Evolutionary conservation across 1,140 invertebrate species (phyloP).

Genomic region (Oryzaephilus surinamensis): DNA sequence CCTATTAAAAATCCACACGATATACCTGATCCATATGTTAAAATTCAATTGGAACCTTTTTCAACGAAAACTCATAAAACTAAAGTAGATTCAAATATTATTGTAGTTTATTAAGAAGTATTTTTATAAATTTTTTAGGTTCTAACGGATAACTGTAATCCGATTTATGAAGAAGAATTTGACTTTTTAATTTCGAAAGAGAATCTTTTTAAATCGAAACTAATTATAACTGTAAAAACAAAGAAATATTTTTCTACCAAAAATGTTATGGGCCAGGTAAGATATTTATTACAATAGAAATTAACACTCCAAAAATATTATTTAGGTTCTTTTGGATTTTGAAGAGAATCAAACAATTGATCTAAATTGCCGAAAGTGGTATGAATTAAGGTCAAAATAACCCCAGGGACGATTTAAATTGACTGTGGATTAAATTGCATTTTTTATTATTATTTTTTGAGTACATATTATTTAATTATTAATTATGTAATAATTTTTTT

Average conservation of each 20-base stretch:
- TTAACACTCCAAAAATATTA: too few species aligned
- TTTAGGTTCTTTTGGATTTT: too few species aligned
- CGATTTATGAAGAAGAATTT: slow-evolving; percentile 79
- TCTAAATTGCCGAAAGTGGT: too few species aligned
- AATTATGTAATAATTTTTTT: too few species aligned
- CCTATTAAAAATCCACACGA: slow-evolving; percentile 73
- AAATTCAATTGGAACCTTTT: slow-evolving; percentile 79
- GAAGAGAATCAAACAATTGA: too few species aligned
- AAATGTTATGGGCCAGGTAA: slow-evolving; percentile 68
- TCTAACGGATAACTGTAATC: slow-evolving; percentile 78
- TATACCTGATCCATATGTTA: slow-evolving; percentile 89
- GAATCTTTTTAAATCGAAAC: slow-evolving; percentile 55
- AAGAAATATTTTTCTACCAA: slow-evolving; percentile 69
- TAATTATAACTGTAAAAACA: slow-evolving; percentile 70
- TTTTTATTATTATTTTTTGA: too few species aligned
- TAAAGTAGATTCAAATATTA: slow-evolving; percentile 48
- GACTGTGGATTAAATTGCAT: too few species aligned
- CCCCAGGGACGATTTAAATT: too few species aligned
- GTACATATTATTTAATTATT: too few species aligned
- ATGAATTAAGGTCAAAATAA: too few species aligned
- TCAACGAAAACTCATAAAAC: slow-evolving; percentile 75
- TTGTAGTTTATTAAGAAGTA: background rate
- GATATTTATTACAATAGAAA: too few species aligned
- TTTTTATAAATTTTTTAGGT: slow-evolving; percentile 38
- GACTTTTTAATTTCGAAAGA: slow-evolving; percentile 67